Percentiles rank a stretch among this genome's conserved stretches.
These are phyloP conservation scores for Folsomia manolachei DNA, from an alignment of 2,888 invertebrate genomes.

Conservation along the genomic window DNA sequence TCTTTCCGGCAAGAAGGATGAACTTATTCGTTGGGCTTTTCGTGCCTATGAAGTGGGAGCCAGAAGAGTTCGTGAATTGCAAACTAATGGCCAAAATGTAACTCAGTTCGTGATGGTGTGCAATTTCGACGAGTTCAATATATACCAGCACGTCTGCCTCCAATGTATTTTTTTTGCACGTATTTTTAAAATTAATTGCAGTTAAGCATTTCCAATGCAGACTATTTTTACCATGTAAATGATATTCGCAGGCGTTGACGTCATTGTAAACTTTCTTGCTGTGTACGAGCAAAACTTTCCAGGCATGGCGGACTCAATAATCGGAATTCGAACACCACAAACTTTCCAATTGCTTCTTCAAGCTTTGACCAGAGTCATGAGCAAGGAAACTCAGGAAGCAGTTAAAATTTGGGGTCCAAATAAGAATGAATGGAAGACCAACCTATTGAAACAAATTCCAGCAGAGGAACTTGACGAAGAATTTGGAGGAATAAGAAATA, in stretches of 20 bases:
- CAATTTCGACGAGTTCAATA: constrained; percentile 13
- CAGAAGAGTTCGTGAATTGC: background rate
- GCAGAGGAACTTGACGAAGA: constrained; percentile 6
- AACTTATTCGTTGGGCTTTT: background rate
- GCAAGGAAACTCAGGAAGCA: background rate
- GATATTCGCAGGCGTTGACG: background rate
- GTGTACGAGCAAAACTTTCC: constrained; percentile 11
- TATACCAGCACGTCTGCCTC: constrained; percentile 3
- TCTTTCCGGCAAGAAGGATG: background rate
- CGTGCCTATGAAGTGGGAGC: background rate
- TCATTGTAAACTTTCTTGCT: constrained; percentile 1
- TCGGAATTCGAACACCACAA: constrained; percentile 5
- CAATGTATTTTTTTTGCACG: background rate
- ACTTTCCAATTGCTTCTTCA: constrained; percentile 4
- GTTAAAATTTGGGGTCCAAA: constrained; percentile 8
- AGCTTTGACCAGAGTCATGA: constrained; percentile 12
- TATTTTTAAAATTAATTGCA: background rate
- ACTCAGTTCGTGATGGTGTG: constrained; percentile 14
- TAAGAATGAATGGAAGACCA: background rate
- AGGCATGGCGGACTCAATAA: constrained; percentile 11
- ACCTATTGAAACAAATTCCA: constrained; percentile 6
- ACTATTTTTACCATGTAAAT: background rate
- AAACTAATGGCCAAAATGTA: constrained; percentile 3
- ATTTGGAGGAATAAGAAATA: constrained; percentile 15
- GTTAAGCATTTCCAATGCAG: too few relatives aligned